These are phyloP conservation scores for Xerus rutilus DNA, from an alignment of 2,797 vertebrate species.

Conservation along the genomic window DNA sequence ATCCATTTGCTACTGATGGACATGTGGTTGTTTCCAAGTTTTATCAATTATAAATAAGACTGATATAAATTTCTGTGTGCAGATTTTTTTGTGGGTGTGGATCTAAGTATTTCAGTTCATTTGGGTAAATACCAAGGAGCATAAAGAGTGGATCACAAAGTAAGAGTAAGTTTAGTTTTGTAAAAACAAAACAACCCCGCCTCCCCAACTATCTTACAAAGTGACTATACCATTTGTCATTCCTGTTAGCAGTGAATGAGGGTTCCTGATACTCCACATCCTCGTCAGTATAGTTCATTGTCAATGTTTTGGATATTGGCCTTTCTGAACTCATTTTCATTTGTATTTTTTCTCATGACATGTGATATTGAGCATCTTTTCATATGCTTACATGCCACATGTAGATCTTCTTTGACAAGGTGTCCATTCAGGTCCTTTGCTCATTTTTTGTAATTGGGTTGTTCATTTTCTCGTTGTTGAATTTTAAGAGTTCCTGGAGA, in stretches of 20 bases:
- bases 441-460: background rate
- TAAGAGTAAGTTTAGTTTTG: background rate
- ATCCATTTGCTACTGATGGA: background rate
- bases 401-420: background rate
- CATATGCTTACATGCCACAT: background rate
- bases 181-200: background rate
- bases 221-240: background rate
- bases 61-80: background rate
- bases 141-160: background rate
- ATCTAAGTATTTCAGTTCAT: background rate
- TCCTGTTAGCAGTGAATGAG: background rate
- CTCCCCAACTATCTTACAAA: background rate
- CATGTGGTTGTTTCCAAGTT: background rate
- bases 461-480: background rate
- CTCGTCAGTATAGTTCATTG: background rate
- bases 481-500: background rate
- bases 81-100: background rate
- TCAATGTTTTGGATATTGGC: background rate
- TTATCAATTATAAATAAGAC: background rate
- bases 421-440: background rate
- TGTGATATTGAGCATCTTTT: background rate
- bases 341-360: background rate
- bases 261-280: background rate
- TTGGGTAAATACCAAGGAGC: background rate
- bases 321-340: background rate